Base-by-base conservation (phyloP, 2,888 invertebrate genomes). In the Danaus chrysippus region DNA sequence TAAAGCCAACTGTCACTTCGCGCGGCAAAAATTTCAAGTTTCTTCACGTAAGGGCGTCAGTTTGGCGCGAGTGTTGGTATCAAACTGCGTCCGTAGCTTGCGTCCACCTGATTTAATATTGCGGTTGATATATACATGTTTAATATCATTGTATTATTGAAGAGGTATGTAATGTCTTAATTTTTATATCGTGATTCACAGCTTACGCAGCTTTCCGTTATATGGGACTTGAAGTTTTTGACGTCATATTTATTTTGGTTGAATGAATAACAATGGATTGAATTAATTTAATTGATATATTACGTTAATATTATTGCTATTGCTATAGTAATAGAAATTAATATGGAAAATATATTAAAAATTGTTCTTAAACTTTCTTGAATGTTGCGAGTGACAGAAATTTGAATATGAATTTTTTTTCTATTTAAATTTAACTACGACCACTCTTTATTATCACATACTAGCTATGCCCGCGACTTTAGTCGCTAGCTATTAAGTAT, bases 41-140 rank as follows among this genome's bases (percentile, higher is more conserved):
- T 70, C 70, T 65, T 66, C 73, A 71, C 73, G 72, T 57, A 58
- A 66, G 64, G 62, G 70, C 83, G 85, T 81, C 75, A 70, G 70
- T 60, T 67, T 68, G 15, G 68, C 64, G 59, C 65, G 77, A 69
- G 70, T 69, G 76, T 68, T 76, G 73, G 71, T 71, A 71, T 68
- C 64, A 68, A 56, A 87, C 86, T 87, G 81, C 69, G 74, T 65
- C 67, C 67, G 69, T 71, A 75, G 75, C 73, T 66, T 71, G 69
- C 65, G 54, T 63, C 70, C 77, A 76, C 74, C 78, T 76, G 77
- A 69, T 73, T 74, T 77, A 77, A 79, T 75, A 77, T 70, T 61
- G 67, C 69, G 68, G 64, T 60, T 67, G 69, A 68, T 68, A 71
- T 70, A 72, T 62, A 67, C 64, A 34, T 34, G 23, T 64, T 67